Evolutionary conservation across 64 coral and sea anemone species (phyloP).

Genomic region (Dendronephthya gigantea): DNA sequence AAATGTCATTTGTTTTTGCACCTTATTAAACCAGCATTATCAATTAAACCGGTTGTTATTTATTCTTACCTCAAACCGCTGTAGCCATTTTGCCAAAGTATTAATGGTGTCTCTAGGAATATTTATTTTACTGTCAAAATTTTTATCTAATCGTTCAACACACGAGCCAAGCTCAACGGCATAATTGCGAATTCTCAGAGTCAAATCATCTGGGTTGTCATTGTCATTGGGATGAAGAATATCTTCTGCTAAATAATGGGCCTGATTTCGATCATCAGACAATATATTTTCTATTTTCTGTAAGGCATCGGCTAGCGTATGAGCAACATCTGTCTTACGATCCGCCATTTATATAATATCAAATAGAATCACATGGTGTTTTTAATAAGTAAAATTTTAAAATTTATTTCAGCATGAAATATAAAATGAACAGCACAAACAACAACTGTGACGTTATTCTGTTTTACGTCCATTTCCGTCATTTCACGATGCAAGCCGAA

Average conservation of each 20-base stretch:
- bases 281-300: conserved; percentile 16
- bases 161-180: background rate
- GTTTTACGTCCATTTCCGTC: no score
- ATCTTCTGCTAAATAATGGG: background rate
- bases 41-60: no score
- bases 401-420: background rate
- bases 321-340: background rate
- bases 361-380: background rate
- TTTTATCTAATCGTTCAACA: background rate
- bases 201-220: background rate
- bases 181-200: background rate
- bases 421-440: background rate
- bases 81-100: background rate
- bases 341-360: background rate
- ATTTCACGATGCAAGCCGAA: no score
- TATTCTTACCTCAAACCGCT: background rate
- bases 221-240: background rate
- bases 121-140: background rate
- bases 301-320: background rate
- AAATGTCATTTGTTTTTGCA: no score
- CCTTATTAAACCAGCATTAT: no score
- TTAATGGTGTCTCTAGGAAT: background rate
- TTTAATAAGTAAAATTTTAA: no score
- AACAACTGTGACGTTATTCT: background rate
- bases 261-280: background rate